These are phyloP conservation scores for Eunapius fragilis DNA, from an alignment of 37 sponge, comb jelly and placozoan species.

Conservation along the genomic window DNA sequence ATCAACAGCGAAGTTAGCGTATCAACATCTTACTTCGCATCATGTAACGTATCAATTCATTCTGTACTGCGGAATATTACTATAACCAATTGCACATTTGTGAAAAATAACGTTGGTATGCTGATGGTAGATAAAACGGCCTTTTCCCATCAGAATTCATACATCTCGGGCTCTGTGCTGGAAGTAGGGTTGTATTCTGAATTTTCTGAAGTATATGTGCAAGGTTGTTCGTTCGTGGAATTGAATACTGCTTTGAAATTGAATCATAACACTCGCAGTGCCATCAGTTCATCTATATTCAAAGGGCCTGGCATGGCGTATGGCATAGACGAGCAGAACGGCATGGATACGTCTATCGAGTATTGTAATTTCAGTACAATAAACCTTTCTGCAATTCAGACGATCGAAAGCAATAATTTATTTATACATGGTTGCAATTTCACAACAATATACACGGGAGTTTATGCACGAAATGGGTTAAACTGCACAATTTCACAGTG, in stretches of 20 bases:
- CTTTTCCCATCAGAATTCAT: neutral
- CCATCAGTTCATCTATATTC: neutral
- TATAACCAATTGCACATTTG: neutral
- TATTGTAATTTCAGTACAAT: neutral
- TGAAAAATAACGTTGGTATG: neutral
- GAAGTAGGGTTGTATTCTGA: neutral
- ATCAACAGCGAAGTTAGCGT: neutral
- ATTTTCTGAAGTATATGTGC: neutral
- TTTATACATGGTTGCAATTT: neutral
- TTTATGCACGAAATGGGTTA: neutral
- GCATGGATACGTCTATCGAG: neutral
- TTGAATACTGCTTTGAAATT: neutral
- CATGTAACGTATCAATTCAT: too few relatives aligned
- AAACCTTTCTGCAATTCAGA: neutral
- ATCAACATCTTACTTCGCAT: neutral
- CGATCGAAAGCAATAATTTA: neutral
- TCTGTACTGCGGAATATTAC: too few relatives aligned
- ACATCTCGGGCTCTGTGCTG: too few relatives aligned
- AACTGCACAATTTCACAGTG: neutral
- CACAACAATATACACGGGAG: neutral
- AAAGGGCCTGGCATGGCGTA: neutral
- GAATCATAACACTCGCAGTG: neutral
- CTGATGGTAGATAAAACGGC: neutral
- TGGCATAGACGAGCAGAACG: neutral
- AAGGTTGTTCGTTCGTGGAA: neutral